A percentile compares a stretch with the other conserved stretches of the same genome.
These are phyloP conservation scores for Melanaphis sacchari DNA, from an alignment of 1,140 invertebrate species.

Conservation along the genomic window DNA sequence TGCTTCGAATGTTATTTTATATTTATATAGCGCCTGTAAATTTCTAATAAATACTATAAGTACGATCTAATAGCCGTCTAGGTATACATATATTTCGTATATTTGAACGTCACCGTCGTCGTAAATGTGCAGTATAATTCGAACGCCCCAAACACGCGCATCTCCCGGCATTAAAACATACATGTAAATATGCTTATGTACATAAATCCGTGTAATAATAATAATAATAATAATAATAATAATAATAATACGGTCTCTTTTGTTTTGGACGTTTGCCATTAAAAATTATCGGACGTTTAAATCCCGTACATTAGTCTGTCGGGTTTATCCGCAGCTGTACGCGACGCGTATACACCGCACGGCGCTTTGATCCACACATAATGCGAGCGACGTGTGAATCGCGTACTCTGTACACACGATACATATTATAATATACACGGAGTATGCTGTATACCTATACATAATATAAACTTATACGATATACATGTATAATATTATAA, in stretches of 20 bases:
- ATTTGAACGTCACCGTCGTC: not conserved
- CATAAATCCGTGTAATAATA: not conserved
- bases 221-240: constrained; percentile 6
- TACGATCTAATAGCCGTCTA: not conserved
- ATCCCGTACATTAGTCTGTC: constrained; percentile 18
- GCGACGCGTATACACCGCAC: not conserved
- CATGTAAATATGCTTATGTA: not conserved
- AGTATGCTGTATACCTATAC: not conserved
- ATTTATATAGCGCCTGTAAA: not conserved
- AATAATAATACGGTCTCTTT: constrained; percentile 11
- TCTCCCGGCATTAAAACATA: not conserved
- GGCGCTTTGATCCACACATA: constrained; percentile 5
- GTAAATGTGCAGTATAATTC: not conserved
- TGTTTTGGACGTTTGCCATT: constrained; percentile 36
- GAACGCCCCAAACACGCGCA: not conserved
- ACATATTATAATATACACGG: not conserved
- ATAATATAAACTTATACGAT: not conserved
- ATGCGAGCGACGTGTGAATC: constrained; percentile 33
- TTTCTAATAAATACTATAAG: not conserved
- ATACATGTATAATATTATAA: not conserved
- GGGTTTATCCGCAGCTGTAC: not conserved
- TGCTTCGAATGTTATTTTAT: not conserved
- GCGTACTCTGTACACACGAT: not conserved
- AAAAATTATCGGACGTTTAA: constrained; percentile 36
- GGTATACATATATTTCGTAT: not conserved